Percentiles rank a stretch among this genome's conserved stretches.
Evolutionary conservation across 2,113 vertebrate genomes (phyloP).

Genomic region (Gobio gobio): DNA sequence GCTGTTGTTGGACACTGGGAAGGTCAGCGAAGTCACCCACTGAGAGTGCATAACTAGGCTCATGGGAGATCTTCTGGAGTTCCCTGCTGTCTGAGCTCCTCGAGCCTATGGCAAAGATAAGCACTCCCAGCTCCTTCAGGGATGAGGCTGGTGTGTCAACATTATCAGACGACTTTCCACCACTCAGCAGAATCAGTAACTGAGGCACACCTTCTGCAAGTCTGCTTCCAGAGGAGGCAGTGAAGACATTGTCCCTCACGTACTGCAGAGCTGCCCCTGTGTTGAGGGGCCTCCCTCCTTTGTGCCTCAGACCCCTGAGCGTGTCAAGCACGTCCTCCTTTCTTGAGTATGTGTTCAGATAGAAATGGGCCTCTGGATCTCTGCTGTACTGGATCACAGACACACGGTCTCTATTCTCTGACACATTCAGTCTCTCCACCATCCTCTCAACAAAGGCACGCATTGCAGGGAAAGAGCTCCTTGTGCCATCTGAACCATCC

Average conservation of each 20-base stretch:
- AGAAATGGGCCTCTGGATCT: constrained; percentile 54
- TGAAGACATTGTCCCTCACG: constrained; percentile 62
- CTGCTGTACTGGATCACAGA: constrained; percentile 88
- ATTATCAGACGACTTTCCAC: constrained; percentile 56
- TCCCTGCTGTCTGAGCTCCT: constrained; percentile 77
- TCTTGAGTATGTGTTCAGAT: constrained; percentile 44
- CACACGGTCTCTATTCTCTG: constrained; percentile 82
- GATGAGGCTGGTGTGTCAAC: constrained; percentile 38
- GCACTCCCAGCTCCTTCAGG: constrained; percentile 43
- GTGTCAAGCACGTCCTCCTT: constrained; percentile 24
- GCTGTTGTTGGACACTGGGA: constrained; percentile 51
- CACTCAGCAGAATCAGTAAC: constrained; percentile 62
- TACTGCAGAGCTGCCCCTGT: constrained; percentile 63
- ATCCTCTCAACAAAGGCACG: constrained; percentile 87
- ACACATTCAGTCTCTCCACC: constrained; percentile 83
- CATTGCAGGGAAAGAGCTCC: constrained; percentile 81
- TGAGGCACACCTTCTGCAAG: constrained; percentile 58
- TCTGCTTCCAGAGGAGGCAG: constrained; percentile 61
- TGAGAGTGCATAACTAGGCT: constrained; percentile 30
- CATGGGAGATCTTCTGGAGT: constrained; percentile 43
- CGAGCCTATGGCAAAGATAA: constrained; percentile 82
- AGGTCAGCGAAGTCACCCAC: constrained; percentile 42
- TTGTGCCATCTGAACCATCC: constrained; percentile 83
- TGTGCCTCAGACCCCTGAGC: constrained; percentile 49
- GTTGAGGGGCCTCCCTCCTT: constrained; percentile 64